Conservation (phyloP, 2,888 invertebrate genomes). For the Eutolmus rufibarbis region DNA sequence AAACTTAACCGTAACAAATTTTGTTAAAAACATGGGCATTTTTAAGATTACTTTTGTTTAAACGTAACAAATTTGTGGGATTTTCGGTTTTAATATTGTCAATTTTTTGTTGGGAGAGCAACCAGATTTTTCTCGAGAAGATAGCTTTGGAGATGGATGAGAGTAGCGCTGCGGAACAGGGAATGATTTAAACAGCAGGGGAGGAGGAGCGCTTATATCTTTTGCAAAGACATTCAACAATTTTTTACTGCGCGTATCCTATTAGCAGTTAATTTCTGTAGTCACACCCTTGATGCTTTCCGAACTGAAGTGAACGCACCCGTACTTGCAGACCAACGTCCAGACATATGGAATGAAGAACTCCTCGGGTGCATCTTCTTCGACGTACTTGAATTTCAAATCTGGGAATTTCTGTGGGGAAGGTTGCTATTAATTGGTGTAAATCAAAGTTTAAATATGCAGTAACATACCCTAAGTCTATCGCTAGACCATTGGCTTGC, state of each 20-base stretch:
- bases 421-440: conserved; percentile 30
- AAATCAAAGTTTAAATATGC: not conserved
- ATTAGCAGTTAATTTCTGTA: conserved; percentile 62
- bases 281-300: conserved; percentile 61
- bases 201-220: not conserved
- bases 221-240: not conserved
- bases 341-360: conserved; percentile 99
- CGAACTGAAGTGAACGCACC: conserved; percentile 63
- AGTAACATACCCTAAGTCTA: conserved; percentile 77
- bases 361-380: conserved; percentile 98
- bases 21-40: not conserved
- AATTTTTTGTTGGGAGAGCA: not conserved
- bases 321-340: conserved; percentile 80
- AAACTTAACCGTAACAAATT: conserved; percentile 10
- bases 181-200: not conserved
- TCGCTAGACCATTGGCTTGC: conserved; percentile 94
- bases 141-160: not conserved
- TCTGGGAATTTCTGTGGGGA: conserved; percentile 93
- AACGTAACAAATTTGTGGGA: not conserved
- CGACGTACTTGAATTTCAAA: conserved; percentile 97
- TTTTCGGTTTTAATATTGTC: conserved; percentile 11
- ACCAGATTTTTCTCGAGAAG: not conserved
- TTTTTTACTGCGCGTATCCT: conserved; percentile 41
- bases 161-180: not conserved
- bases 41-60: not conserved